Evolutionary conservation across 2,888 invertebrate genomes (phyloP), one percentile per base, ranked within the genome.

Genomic region (Pseudanteris insignis): DNA sequence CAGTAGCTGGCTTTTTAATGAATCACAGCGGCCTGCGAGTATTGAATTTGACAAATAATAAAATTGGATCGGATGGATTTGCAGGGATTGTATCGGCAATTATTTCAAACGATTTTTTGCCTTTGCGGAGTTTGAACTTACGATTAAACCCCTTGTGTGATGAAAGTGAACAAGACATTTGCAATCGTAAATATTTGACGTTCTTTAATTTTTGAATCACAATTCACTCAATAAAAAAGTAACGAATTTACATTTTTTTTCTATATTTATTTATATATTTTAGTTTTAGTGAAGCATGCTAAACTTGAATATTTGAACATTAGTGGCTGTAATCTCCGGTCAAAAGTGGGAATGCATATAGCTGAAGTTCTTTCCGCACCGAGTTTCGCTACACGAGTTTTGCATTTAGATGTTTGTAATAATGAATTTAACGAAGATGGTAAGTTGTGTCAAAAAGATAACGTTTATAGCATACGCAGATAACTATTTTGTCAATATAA

Each of bases 111-210:
- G 29, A 32, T 2, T 81, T 81, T 6, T 81, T 82, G n/a, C 82
- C 74, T 3, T 58, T 83, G 24, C 70, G 69, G 21, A 67, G 68
- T 24, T 65, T 84, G 24, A 83, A 87, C 81, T 80, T 88, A 61
- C 83, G 85, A 64, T 72, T 88, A 51, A 89, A 89, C 70, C 86
- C 86, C 4, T 80, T 89, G 77, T 82, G 84, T 1, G 80, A 85
- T 29, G 81, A 83, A 6, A 88, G 88, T 37, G 84, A 65, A n/a
- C n/a, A 11, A 29, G 70, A 77, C 26, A 38, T 77, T 15, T 73
- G 70, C 30, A 67, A 73, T 1, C 64, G 78, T 78, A 61, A 70
- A 73, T 69, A 36, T 11, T 15, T 3, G 28, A 6, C 15, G n/a
- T 25, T 41, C 11, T 10, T 21, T n/a, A 30, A 9, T 5, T 8